phyloP scores from a whole-genome alignment of 2,888 invertebrate genomes.

The Chouioia cunea region DNA sequence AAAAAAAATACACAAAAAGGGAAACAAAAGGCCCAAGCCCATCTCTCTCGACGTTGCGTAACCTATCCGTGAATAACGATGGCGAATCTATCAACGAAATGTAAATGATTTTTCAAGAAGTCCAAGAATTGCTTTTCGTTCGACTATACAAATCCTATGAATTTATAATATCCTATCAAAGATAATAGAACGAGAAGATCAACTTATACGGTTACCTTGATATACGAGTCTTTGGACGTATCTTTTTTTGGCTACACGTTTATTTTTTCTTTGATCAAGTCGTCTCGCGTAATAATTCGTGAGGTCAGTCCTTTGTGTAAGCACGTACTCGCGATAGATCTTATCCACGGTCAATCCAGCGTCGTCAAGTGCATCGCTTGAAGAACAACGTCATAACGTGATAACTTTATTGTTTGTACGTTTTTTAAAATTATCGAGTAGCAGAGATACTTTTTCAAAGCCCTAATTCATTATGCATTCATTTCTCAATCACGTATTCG shows the following conservation, averaged over 20 bases:
- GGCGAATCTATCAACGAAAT: constrained; percentile 27
- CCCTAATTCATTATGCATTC: no score
- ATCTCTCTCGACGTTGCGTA: constrained; percentile 2
- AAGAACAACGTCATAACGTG: no score
- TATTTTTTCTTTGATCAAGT: constrained; percentile 8
- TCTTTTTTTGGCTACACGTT: neutral
- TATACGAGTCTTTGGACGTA: constrained; percentile 3
- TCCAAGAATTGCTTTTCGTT: no score
- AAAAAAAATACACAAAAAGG: constrained; percentile 8
- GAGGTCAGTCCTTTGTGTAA: no score
- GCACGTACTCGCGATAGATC: no score
- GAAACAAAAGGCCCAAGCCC: neutral
- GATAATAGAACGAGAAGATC: constrained; percentile 31
- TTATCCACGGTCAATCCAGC: no score
- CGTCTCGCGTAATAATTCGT: neutral
- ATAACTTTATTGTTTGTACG: no score
- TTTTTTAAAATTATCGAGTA: no score
- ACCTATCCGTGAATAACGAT: constrained; percentile 13
- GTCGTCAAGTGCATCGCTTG: no score
- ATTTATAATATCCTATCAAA: constrained; percentile 31
- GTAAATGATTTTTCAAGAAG: constrained; percentile 30
- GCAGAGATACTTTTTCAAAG: no score
- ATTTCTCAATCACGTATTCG: no score
- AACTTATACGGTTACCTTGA: neutral
- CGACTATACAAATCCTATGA: constrained; percentile 32